Evolutionary conservation across 2,888 invertebrate genomes (phyloP).

Genomic region (Pyrocoelia pectoralis): DNA sequence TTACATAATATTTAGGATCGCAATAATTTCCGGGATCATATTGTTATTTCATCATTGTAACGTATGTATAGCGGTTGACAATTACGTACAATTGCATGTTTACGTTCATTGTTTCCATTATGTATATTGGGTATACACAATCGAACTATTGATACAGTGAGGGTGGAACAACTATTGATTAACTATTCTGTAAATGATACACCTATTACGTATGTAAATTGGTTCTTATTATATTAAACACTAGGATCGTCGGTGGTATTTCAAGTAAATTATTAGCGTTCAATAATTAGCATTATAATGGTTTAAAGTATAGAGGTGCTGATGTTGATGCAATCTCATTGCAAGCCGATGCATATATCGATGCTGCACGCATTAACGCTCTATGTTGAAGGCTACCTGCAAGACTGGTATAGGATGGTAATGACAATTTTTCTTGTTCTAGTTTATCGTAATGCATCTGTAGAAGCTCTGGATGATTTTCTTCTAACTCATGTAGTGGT

Average conservation of each 20-base stretch:
- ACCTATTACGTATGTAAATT: slow-evolving; percentile 58
- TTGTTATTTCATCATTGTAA: slow-evolving; percentile 56
- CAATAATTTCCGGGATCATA: slow-evolving; percentile 42
- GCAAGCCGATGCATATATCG: slow-evolving; percentile 49
- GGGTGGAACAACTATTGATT: slow-evolving; percentile 59
- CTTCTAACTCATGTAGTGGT: slow-evolving; percentile 8
- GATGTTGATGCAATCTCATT: slow-evolving; percentile 30
- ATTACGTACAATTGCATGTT: slow-evolving; percentile 57
- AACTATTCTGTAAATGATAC: slow-evolving; percentile 59
- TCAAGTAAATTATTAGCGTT: background rate
- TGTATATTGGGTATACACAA: slow-evolving; percentile 55
- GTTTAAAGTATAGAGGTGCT: slow-evolving; percentile 23
- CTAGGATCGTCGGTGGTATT: slow-evolving; percentile 5
- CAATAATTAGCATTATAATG: slow-evolving; percentile 16
- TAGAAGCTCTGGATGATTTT: slow-evolving; percentile 11
- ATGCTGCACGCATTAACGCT: slow-evolving; percentile 51
- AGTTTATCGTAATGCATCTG: slow-evolving; percentile 26
- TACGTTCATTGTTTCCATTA: slow-evolving; percentile 55
- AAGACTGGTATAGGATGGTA: slow-evolving; percentile 54
- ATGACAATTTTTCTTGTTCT: slow-evolving; percentile 34
- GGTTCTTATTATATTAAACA: slow-evolving; percentile 53
- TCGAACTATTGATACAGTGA: slow-evolving; percentile 57
- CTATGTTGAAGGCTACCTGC: slow-evolving; percentile 51
- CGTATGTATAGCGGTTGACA: slow-evolving; percentile 55
- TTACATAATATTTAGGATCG: slow-evolving; percentile 30